Base-by-base conservation (phyloP, 2,888 invertebrate species). In the Formica aserva region DNA sequence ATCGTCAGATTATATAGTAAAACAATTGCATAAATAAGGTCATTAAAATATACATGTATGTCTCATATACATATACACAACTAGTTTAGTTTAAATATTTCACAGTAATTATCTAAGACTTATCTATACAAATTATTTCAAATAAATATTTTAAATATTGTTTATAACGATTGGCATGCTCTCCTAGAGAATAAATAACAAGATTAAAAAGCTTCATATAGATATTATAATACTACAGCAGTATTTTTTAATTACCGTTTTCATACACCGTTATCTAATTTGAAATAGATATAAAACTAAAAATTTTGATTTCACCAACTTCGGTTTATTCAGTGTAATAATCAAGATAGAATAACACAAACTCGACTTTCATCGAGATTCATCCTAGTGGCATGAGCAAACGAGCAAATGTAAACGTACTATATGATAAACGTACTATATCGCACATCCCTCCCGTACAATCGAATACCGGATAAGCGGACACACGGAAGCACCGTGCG, bases 391-490 rank as follows among this genome's bases (percentile, higher is more conserved):
- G 45, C 35, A 52, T 8, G 52, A 52, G 75, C 32, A 32, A 29
- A 63, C 9, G 29, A 15, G 60, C 63, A 32, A 62, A 22, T 62
- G 35, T 55, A 55, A 60, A 57, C 26, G 38, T 55, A 55, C 38
- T 77, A 67, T 77, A 18, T 29, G 15, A 13, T 55, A 57, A 60
- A 57, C 26, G 18, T 55, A 77, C 38, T 77, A 29, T 77, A 26
- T 55, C 67, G 67, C 67, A 26, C 22, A 48, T 32, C 22, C 35
- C 66, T 52, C 76, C 26, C 38, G 26, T 29, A 38, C 67, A 55
- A 77, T 77, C 55, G 5, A 77, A 77, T 41, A 67, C 67, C 77
- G 38, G 26, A 26, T 26, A 26, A 26, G 26, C 67, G 15, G 38
- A n/a, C 35, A 35, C 32, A 6, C 66, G 38, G 45, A 77, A 67